Percentiles rank a stretch among this genome's conserved stretches.
phyloP scores from a whole-genome alignment of 2,888 invertebrate genomes.

The Apodemia hepburni region DNA sequence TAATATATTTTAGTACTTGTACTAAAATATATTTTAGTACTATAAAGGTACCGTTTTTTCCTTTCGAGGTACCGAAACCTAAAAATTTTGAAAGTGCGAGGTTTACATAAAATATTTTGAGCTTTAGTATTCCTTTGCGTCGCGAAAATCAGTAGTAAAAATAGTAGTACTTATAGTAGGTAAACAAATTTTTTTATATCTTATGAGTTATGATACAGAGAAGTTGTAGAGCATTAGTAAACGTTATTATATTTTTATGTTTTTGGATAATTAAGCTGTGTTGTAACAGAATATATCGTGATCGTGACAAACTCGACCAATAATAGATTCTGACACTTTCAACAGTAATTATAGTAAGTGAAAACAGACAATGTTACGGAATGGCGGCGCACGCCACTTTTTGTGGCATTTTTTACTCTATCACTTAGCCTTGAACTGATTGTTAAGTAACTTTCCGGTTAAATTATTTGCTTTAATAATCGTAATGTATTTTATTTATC shows the following conservation, averaged over 20 bases:
- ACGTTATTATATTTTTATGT: not conserved
- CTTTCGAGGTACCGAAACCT: too few relatives aligned
- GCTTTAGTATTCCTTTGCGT: too few relatives aligned
- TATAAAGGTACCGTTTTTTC: too few relatives aligned
- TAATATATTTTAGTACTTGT: too few relatives aligned
- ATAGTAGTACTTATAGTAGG: too few relatives aligned
- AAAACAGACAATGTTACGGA: constrained; percentile 11
- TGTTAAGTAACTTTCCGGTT: constrained; percentile 51
- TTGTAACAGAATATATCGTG: not conserved
- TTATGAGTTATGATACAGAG: too few relatives aligned
- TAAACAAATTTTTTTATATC: too few relatives aligned
- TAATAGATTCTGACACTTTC: not conserved
- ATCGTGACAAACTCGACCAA: not conserved
- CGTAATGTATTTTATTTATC: constrained; percentile 8
- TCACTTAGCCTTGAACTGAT: constrained; percentile 63
- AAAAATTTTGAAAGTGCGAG: too few relatives aligned
- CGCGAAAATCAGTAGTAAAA: too few relatives aligned
- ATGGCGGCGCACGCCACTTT: constrained; percentile 41
- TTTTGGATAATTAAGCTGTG: not conserved
- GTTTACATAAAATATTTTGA: too few relatives aligned
- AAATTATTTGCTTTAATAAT: constrained; percentile 21
- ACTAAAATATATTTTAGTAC: too few relatives aligned
- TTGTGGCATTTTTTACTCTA: constrained; percentile 48
- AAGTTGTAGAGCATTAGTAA: not conserved
- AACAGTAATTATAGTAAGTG: constrained; percentile 11